Base-by-base conservation (phyloP, 2,797 vertebrate genomes). In the Gymnopithys bicolor region DNA sequence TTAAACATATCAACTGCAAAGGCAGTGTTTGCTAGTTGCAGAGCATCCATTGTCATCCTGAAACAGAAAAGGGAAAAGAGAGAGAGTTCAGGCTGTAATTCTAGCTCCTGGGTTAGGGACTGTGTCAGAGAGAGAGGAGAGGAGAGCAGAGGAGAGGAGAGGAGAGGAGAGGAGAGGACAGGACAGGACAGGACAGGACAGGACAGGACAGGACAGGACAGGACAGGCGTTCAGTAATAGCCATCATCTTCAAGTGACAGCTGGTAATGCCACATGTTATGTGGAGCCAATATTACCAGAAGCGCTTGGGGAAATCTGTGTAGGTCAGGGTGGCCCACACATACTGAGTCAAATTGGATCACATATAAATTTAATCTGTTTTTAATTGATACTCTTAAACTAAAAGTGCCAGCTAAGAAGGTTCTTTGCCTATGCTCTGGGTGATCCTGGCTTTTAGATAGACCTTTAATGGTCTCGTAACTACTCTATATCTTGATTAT, bases 1-100 rank as follows among this genome's bases (percentile, higher is more conserved):
- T 98, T 98, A 92, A 98, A 98, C 77, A 98, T 52, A 55, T 98
- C 98, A 64, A 98, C 96, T 10, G 97, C 97, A 95, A 98, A 98
- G 66, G 97, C 97, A 6, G 97, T 98, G 86, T 98, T 98, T 4
- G 98, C 98, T 69, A 97, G 43, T n/a, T 94, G 96, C 59, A 98
- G 90, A 75, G 98, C 96, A 0, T 98, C 98, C 97, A 98, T 98
- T 7, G 80, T 95, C 97, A 96, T 91, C 69, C 98, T 98, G 87
- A 64, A 96, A 96, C 8, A 79, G 88, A 92, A 91, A 77, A 93
- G 27, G 19, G 39, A 68, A 78, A 84, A 49, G 25, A 49, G 25
- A 92, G 27, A 25, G 56, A 41, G 60, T 13, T 79, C 27, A 21
- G 45, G 25, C 11, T 30, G 24, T 28, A 64, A 87, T 41, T 69